Percentiles rank a stretch among this genome's conserved stretches.
Conservation (phyloP, 2,888 invertebrate genomes). For the Neocrepidodera transversa region DNA sequence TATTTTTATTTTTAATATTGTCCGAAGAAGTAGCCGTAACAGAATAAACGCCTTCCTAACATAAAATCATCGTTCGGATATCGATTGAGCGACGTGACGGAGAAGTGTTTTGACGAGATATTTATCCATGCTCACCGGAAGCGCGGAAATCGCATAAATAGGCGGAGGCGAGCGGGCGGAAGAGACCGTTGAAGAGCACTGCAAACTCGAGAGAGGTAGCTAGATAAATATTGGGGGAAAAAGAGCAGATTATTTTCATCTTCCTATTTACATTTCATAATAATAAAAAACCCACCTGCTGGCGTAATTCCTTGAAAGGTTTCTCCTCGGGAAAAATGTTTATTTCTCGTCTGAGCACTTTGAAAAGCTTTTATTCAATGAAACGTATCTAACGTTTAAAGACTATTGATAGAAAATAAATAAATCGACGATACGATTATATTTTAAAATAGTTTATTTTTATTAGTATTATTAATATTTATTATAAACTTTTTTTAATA, state of each 20-base stretch:
- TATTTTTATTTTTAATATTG: no score
- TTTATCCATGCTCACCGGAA: slow-evolving; percentile 29
- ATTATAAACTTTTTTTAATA: no score
- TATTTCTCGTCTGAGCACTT: slow-evolving; percentile 16
- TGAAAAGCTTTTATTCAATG: slow-evolving; percentile 13
- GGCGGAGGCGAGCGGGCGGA: slow-evolving; percentile 22
- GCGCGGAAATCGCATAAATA: slow-evolving; percentile 26
- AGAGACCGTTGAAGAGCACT: slow-evolving; percentile 35
- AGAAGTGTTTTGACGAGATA: slow-evolving; percentile 36
- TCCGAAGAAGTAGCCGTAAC: no score
- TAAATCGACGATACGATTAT: slow-evolving; percentile 13
- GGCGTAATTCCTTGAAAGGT: slow-evolving; percentile 35
- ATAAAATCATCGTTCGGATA: slow-evolving; percentile 17
- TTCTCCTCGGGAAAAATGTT: slow-evolving; percentile 25
- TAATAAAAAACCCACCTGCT: slow-evolving; percentile 40
- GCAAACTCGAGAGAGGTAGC: slow-evolving; percentile 36
- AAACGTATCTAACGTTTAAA: no score
- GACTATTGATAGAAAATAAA: slow-evolving; percentile 16
- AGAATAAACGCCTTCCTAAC: neutral
- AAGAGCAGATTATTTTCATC: slow-evolving; percentile 43
- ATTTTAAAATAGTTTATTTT: neutral
- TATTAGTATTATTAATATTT: no score
- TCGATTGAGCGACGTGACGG: slow-evolving; percentile 34
- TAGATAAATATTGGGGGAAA: slow-evolving; percentile 43
- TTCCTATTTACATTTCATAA: slow-evolving; percentile 36